Percentiles rank a stretch among this genome's conserved stretches.
phyloP scores from a whole-genome alignment of 2,888 invertebrate species.

The Pachymerium ferrugineum region DNA sequence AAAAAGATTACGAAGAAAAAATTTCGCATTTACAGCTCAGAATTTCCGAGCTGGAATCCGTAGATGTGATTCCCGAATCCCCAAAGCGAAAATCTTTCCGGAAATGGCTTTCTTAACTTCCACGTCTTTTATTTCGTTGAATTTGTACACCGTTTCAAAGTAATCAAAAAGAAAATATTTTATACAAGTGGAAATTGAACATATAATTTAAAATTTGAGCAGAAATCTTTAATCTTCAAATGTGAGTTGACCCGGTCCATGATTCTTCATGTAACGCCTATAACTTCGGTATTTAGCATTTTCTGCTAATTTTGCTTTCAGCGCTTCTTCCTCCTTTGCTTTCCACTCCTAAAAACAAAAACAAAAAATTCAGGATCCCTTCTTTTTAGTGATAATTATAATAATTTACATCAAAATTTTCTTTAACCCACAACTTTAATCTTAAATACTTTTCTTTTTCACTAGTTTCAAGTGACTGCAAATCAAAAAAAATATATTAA shows the following conservation, averaged over 20 bases:
- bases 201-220: neutral
- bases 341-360: constrained; percentile 60
- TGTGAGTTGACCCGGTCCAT: constrained; percentile 83
- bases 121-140: too few relatives aligned
- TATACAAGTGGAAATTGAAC: too few relatives aligned
- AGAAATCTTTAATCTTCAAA: constrained; percentile 61
- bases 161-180: too few relatives aligned
- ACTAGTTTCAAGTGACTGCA: constrained; percentile 62
- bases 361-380: neutral
- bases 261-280: constrained; percentile 81
- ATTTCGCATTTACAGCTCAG: neutral
- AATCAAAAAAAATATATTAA: constrained; percentile 39
- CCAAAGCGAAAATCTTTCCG: neutral
- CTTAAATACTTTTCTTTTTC: constrained; percentile 67
- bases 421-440: constrained; percentile 73
- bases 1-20: neutral
- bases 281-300: constrained; percentile 83
- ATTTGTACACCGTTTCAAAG: too few relatives aligned
- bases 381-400: neutral
- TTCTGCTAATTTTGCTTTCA: constrained; percentile 76
- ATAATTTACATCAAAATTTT: constrained; percentile 59
- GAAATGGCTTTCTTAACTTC: too few relatives aligned
- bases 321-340: constrained; percentile 72
- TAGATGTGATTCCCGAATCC: neutral
- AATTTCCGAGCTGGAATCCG: neutral